phyloP scores from a whole-genome alignment of 2,113 vertebrate genomes.

The Trematocara macrostoma region DNA sequence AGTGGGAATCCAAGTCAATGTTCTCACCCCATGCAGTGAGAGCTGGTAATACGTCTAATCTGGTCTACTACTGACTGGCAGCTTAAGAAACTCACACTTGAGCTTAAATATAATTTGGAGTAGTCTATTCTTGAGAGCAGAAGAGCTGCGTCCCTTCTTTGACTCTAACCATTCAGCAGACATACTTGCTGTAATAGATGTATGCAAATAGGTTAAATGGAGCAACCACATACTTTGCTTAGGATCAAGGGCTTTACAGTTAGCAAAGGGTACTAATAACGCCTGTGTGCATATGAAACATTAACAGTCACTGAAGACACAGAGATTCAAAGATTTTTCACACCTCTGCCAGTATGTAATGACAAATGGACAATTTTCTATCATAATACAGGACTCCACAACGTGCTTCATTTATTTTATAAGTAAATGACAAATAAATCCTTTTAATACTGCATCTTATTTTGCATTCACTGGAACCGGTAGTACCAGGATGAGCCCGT shows the following conservation, averaged over 20 bases:
- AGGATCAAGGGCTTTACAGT: neutral
- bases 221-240: neutral
- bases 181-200: neutral
- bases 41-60: slow-evolving; percentile 52
- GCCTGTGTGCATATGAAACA: neutral
- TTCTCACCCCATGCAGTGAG: slow-evolving; percentile 34
- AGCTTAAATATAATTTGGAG: slow-evolving; percentile 5
- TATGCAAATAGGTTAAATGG: neutral
- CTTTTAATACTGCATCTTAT: neutral
- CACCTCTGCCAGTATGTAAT: neutral
- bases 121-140: neutral
- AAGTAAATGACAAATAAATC: neutral
- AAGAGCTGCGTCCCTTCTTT: neutral
- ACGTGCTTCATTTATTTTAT: neutral
- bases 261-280: neutral
- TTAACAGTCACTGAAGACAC: neutral
- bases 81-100: slow-evolving; percentile 14
- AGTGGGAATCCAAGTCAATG: slow-evolving; percentile 24
- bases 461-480: neutral
- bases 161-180: neutral
- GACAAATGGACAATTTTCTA: neutral
- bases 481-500: neutral
- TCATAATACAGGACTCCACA: neutral
- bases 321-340: neutral
- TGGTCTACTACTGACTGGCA: slow-evolving; percentile 35